Percentiles rank a stretch among this genome's conserved stretches.
Conservation (phyloP, 2,797 vertebrate genomes). For the Leuciscus waleckii region DNA sequence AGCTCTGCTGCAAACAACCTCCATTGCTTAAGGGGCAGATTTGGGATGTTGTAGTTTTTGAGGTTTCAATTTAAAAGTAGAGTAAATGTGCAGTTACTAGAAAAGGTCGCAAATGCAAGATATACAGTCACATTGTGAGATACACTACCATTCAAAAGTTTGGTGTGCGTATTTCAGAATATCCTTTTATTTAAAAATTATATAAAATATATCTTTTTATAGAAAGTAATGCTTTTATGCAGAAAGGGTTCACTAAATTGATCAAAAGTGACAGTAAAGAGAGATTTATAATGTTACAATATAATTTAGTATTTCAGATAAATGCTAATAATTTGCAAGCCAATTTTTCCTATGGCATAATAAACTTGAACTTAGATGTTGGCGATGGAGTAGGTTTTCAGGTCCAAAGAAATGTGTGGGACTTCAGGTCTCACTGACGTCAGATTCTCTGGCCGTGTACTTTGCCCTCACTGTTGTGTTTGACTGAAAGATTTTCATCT, state of each 20-base stretch:
- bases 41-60: neutral
- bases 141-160: neutral
- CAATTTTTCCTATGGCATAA: neutral
- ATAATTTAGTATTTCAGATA: no score
- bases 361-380: neutral
- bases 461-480: conserved; percentile 28
- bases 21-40: neutral
- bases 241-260: no score
- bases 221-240: no score
- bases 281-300: neutral
- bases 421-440: neutral
- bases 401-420: neutral
- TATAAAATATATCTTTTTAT: no score
- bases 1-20: neutral
- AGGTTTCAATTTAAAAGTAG: neutral
- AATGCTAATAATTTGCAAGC: neutral
- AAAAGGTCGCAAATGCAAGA: neutral
- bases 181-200: neutral
- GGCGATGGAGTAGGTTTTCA: neutral
- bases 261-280: neutral
- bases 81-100: neutral
- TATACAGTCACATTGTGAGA: neutral
- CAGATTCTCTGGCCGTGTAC: neutral
- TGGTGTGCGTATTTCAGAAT: neutral
- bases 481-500: neutral